Evolutionary conservation across 35 echinoderm and acorn worm genomes (phyloP), one percentile per base, ranked within the genome.

Genomic region (Amphiura filiformis): DNA sequence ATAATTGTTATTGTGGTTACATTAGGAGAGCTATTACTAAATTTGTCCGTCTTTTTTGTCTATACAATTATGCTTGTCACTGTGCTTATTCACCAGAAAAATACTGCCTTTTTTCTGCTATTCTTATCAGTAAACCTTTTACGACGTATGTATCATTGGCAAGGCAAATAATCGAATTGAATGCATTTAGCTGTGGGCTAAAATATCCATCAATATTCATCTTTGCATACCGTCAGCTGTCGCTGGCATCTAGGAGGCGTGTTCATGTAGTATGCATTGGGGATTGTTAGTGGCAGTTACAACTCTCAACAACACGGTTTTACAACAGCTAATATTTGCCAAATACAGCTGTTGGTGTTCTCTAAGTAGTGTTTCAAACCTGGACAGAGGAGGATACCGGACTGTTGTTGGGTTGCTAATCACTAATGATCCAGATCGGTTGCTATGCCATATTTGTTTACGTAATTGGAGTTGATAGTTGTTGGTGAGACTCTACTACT

Each of bases 131-230:
- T 70, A 70, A 70, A 70, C 61, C 61, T 70, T 70, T 70, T 70
- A 70, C 61, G 61, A 70, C 26, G 26, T 70, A 70, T 70, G 26
- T 70, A 70, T 70, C 61, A 70, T 70, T 70, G 7, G 11, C 61
- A 13, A 15, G 61, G 1, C 61, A 70, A 70, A 70, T 70, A 70
- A 70, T 70, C 61, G 61, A 70, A 70, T 70, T 70, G 61, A 70
- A 70, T 70, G 61, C 61, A 70, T 70, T 70, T 70, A 70, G 61
- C 61, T 23, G 11, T 5, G 7, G 26, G 61, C 61, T 70, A 70
- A 70, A 70, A 70, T 70, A 70, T 70, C 61, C 61, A 70, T 70
- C 61, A 70, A 70, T 70, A 70, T 70, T 70, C 61, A 70, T 70
- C 61, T 2, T n/a, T 1, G 61, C 2, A 30, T 70, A 26, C 61